phyloP scores from a whole-genome alignment of 2,113 vertebrate species.

The Danionella cerebrum region DNA sequence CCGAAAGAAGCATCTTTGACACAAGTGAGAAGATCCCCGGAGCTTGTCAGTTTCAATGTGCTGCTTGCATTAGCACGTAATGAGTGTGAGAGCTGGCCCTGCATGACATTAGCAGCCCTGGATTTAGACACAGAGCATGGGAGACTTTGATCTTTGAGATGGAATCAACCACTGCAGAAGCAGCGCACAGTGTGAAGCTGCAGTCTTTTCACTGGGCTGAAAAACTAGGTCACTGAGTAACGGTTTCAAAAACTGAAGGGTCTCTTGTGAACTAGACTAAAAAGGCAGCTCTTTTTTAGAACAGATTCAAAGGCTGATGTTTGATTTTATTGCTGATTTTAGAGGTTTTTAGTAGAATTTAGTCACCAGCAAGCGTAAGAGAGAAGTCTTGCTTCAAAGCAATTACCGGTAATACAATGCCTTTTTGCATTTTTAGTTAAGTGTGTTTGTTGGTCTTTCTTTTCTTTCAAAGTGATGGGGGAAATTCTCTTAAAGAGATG shows the following conservation, averaged over 20 bases:
- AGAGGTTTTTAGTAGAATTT: too few relatives aligned
- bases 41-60: constrained; percentile 12
- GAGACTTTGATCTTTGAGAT: constrained; percentile 14
- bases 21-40: constrained; percentile 3
- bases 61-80: constrained; percentile 1
- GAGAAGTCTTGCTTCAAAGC: too few relatives aligned
- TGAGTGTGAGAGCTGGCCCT: background rate
- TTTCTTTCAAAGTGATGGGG: too few relatives aligned
- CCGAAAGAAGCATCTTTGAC: background rate
- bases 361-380: too few relatives aligned
- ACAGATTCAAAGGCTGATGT: too few relatives aligned
- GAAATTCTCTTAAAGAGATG: too few relatives aligned
- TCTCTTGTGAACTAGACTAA: background rate
- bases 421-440: too few relatives aligned
- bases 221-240: constrained; percentile 1
- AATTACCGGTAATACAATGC: too few relatives aligned
- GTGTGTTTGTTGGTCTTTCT: too few relatives aligned
- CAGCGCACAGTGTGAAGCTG: background rate
- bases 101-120: constrained; percentile 7
- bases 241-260: background rate
- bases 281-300: background rate
- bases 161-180: background rate
- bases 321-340: background rate
- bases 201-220: background rate
- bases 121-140: background rate